Evolutionary conservation across 2,888 invertebrate genomes (phyloP), one percentile per base, ranked within the genome.

Genomic region (Cheilosia grossa): DNA sequence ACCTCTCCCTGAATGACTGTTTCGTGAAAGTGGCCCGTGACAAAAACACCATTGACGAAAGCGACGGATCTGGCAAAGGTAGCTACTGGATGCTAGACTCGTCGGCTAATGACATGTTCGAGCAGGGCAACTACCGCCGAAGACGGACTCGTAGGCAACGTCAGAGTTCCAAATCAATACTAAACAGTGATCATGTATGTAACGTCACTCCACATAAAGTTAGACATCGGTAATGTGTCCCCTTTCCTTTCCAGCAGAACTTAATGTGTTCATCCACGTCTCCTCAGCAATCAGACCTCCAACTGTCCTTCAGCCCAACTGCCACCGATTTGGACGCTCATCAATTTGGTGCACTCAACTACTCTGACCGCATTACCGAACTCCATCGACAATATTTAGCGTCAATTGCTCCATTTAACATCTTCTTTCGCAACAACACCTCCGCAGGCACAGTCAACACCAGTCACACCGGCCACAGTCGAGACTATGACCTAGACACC

Each of bases 21-120:
- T 96, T 96, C 90, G 94, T 97, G 37, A 97, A 96, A 92, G 94
- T 97, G 30, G 89, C 92, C 0, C 89, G 92, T 9, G 92, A 92
- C 73, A 92, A 92, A 82, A 91, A 91, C 66, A 90, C 90, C 5
- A 91, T 90, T 53, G 90, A 91, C 27, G 92, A 92, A 5, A 91
- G 90, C 21, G 90, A 91, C 59, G 90, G 89, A 63, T 90, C 89
- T 4, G 96, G 96, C 1, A 96, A 96, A 90, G 96, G 96, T 13
- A 95, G 95, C 88, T 97, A 95, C 90, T 96, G 96, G 96, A 95
- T 95, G 89, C 91, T 97, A 88, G 96, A 97, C 90, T 95, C 96
- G 0, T 94, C 96, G 70, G 95, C 96, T 53, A 94, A 94, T 87
- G 96, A 96, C 90, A 97, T 97, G 97, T 97, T 97, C 90, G 97